Conservation (phyloP, 2,797 vertebrate species). For the Gambusia yucatana region DNA sequence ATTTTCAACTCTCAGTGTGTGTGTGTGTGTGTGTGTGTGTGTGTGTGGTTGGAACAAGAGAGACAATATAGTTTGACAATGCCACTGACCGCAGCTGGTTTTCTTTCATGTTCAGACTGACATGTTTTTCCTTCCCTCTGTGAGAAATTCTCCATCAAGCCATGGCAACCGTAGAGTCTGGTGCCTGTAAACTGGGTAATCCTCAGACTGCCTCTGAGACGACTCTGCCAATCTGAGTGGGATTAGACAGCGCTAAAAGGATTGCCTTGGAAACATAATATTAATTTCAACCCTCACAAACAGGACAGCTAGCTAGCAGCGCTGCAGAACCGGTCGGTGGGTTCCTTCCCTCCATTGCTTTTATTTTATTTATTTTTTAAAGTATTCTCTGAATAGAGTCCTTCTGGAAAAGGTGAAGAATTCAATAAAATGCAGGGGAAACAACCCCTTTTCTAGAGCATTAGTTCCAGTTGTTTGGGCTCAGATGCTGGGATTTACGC, state of each 20-base stretch:
- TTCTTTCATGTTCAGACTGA: slow-evolving; percentile 24
- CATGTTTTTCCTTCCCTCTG: slow-evolving; percentile 20
- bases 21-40: slow-evolving; percentile 1
- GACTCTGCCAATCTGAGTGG: slow-evolving; percentile 65
- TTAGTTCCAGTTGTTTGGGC: slow-evolving; percentile 75
- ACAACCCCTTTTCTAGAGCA: slow-evolving; percentile 40
- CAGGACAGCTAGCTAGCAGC: slow-evolving; percentile 46
- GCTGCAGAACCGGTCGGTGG: background rate
- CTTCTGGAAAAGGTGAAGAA: slow-evolving; percentile 47
- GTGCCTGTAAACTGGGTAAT: slow-evolving; percentile 63
- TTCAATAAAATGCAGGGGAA: slow-evolving; percentile 49
- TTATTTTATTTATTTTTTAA: slow-evolving; percentile 1
- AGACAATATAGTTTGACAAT: slow-evolving; percentile 12
- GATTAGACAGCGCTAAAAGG: slow-evolving; percentile 75
- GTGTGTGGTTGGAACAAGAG: slow-evolving; percentile 3
- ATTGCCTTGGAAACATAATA: slow-evolving; percentile 74
- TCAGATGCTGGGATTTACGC: slow-evolving; percentile 58
- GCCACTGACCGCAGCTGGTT: slow-evolving; percentile 35
- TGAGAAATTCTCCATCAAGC: slow-evolving; percentile 22
- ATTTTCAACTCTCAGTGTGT: slow-evolving; percentile 4
- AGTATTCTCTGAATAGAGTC: slow-evolving; percentile 39
- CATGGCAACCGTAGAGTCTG: slow-evolving; percentile 30
- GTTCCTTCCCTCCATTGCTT: slow-evolving; percentile 5
- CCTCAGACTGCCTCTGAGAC: slow-evolving; percentile 66
- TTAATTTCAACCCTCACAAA: slow-evolving; percentile 72